A percentile compares a stretch with the other conserved stretches of the same genome.
phyloP scores from a whole-genome alignment of 2,113 vertebrate genomes.

The Myrmecophaga tridactyla region DNA sequence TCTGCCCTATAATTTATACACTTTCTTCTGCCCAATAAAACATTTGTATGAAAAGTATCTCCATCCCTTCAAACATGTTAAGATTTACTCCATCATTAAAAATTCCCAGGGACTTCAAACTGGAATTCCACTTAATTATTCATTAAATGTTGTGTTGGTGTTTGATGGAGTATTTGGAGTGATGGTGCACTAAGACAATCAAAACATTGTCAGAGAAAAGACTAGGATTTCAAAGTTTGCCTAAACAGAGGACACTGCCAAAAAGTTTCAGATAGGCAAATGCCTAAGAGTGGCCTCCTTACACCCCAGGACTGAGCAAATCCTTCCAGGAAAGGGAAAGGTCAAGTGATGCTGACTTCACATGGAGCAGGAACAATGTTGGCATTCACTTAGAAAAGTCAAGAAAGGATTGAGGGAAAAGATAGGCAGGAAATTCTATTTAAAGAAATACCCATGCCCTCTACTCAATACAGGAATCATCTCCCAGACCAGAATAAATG shows the following conservation, averaged over 20 bases:
- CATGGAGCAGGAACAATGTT: conserved; percentile 40
- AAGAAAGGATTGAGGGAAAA: conserved; percentile 7
- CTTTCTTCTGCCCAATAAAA: not conserved
- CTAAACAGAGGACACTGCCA: not conserved
- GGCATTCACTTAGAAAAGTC: conserved; percentile 17
- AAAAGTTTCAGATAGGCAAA: conserved; percentile 12
- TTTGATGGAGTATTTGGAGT: not conserved
- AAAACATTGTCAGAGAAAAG: not conserved
- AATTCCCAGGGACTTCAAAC: not conserved
- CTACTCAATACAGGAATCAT: not conserved
- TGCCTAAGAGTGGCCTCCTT: not conserved
- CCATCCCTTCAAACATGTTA: not conserved
- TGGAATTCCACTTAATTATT: not conserved
- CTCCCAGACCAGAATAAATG: not conserved
- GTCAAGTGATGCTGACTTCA: conserved; percentile 41
- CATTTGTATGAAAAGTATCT: not conserved
- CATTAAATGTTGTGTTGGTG: not conserved
- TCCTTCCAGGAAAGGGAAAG: conserved; percentile 36
- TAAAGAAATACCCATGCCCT: conserved; percentile 42
- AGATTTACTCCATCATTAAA: not conserved
- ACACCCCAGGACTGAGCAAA: not conserved
- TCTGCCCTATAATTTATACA: not conserved
- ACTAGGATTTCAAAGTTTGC: not conserved
- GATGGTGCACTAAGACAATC: not conserved
- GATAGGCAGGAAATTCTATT: conserved; percentile 44